Base-by-base conservation (phyloP, 2,888 invertebrate genomes). In the Archips crataeganus region DNA sequence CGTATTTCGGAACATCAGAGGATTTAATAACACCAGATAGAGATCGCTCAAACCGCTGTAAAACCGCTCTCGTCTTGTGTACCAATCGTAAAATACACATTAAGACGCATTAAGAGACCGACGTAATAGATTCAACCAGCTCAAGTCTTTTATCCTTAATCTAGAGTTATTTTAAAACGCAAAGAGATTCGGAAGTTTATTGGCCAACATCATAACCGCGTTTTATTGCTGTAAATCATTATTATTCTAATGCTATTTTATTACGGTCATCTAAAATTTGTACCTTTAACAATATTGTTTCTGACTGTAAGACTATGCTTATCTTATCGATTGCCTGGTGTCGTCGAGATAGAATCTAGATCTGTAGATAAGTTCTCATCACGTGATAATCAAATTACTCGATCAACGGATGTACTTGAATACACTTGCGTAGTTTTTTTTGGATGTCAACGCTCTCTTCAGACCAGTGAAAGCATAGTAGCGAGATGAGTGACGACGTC, bases 21-120 rank as follows among this genome's bases (percentile, higher is more conserved):
- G 90, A 89, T 93, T 93, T 93, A 93, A 94, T 94, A 93, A 93
- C 92, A 82, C 84, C 86, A 89, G 91, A 93, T 91, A 92, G 91
- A 85, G 88, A 90, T 91, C 93, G 92, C 91, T 93, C 90, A 89
- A 90, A 87, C 86, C 86, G 88, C 89, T 90, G 92, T 92, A 88
- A 91, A 93, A 93, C 89, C 90, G 91, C 88, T 87, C 87, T 87
- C 88, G 85, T 92, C 91, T 93, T 93, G 91, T 92, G 93, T 91
- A 93, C 94, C 91, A 90, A 90, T 91, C 94, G 91, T 94, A 94
- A 94, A 94, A 94, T 93, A 86, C 91, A 91, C 94, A 94, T 94
- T 94, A 94, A 93, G 92, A 88, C 87, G 93, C 94, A 94, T 94
- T 93, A 93, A 91, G 87, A 90, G 85, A 86, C 85, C 83, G 80